Conservation (phyloP, 2,113 vertebrate genomes). For the Neolamprologus variostigma region DNA sequence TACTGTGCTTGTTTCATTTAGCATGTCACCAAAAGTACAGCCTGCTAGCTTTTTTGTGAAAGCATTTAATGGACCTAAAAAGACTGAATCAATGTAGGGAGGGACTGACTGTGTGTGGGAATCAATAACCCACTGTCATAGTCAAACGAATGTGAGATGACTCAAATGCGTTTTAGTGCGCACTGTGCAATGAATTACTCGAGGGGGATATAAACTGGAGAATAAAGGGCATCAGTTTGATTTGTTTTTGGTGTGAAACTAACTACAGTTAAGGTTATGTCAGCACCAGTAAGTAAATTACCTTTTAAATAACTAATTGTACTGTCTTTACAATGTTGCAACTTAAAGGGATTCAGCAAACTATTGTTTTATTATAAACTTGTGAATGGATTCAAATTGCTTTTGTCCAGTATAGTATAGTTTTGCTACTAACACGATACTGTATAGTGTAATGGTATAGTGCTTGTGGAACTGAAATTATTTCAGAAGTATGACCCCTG, state of each 20-base stretch:
- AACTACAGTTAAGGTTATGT: background rate
- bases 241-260: background rate
- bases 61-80: slow-evolving; percentile 49
- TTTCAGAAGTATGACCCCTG: background rate
- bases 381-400: background rate
- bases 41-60: slow-evolving; percentile 6
- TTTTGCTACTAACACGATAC: background rate
- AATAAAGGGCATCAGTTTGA: background rate
- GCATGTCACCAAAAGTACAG: slow-evolving; percentile 33
- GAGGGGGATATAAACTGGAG: background rate
- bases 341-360: background rate
- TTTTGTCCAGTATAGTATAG: background rate
- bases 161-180: background rate
- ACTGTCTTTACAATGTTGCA: background rate
- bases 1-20: slow-evolving; percentile 13
- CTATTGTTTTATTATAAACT: background rate
- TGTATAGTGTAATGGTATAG: background rate
- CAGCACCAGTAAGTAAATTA: background rate
- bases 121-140: slow-evolving; percentile 48
- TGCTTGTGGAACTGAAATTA: background rate
- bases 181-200: background rate
- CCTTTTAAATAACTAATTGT: background rate
- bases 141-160: slow-evolving; percentile 8
- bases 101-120: background rate
- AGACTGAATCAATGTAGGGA: slow-evolving; percentile 31